Base-by-base conservation (phyloP, 2,113 vertebrate genomes). In the Enhydra lutris region DNA sequence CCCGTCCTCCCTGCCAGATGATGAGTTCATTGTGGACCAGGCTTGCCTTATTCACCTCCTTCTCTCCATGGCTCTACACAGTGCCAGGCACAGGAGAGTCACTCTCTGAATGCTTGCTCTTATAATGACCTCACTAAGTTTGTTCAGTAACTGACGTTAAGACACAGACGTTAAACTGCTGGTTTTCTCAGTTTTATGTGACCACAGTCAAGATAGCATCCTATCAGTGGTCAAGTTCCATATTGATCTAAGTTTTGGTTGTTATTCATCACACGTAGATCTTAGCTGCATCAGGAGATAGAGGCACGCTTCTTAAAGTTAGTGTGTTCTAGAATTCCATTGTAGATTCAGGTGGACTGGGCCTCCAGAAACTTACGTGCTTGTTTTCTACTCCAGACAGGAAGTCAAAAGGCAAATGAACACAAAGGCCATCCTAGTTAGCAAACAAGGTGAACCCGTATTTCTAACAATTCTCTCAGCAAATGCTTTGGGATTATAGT, bases 321-420 rank as follows among this genome's bases (percentile, higher is more conserved):
- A 20, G 42, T 26, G 63, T 34, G 93, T 81, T 59, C 34, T 81
- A 24, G 6, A 69, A 69, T 57, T 61, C 21, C 39, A 29, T 11
- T 29, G 50, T 29, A 69, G 63, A 61, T 71, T 73, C 81, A 52
- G 78, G 80, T 50, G 69, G 57, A 71, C 4, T 17, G 21, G 10
- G 5, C 17, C 13, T 92, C 73, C 55, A 31, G 55, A 31, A 82
- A 79, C 36, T 12, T 29, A 11, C 0, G n/a, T n/a, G 39, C 36
- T 86, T 50, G 9, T 42, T 73, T 92, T 78, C 11, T 4, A 11
- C 67, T 92, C 57, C 55, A 78, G 65, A 76, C 17, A 45, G 55
- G 31, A 92, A 97, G 83, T 50, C 50, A 42, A 89, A 91, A 91
- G 92, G 50, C 63, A 71, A 39, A 50, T 24, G 61, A 65, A 92